These are phyloP conservation scores for Aphodius sticticus DNA, from an alignment of 2,888 invertebrate species.

Conservation along the genomic window DNA sequence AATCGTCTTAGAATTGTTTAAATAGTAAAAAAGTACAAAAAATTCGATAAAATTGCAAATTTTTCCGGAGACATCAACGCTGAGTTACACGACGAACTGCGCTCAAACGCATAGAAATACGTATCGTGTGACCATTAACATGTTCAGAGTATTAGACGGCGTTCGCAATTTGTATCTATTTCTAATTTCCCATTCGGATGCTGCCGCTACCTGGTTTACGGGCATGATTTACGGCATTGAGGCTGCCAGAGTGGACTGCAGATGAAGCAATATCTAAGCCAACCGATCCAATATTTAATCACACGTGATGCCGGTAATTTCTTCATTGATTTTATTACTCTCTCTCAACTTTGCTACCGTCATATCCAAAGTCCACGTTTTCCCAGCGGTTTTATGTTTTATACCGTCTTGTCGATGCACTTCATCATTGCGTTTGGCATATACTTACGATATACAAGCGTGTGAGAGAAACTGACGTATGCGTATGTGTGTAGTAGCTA, in stretches of 20 bases:
- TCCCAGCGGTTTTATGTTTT: not conserved
- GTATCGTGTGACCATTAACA: not conserved
- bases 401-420: not conserved
- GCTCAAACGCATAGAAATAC: not conserved
- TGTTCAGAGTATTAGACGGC: not conserved
- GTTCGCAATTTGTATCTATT: not conserved
- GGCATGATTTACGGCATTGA: conserved; percentile 31
- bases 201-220: conserved; percentile 6
- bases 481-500: not conserved
- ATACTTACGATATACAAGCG: not conserved
- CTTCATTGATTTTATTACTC: conserved; percentile 31
- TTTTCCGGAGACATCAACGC: too few species aligned
- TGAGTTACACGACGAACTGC: too few species aligned
- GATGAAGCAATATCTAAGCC: conserved; percentile 31
- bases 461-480: not conserved
- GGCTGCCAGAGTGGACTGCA: not conserved
- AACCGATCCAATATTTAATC: conserved; percentile 33
- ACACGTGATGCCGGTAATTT: conserved; percentile 31
- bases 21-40: too few species aligned
- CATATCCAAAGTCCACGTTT: not conserved
- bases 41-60: too few species aligned
- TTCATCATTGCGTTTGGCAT: not conserved
- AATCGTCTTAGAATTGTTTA: too few species aligned
- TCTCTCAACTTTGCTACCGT: conserved; percentile 13
- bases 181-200: not conserved